phyloP scores from a whole-genome alignment of 2,888 invertebrate genomes.

The Thymelicus lineola region DNA sequence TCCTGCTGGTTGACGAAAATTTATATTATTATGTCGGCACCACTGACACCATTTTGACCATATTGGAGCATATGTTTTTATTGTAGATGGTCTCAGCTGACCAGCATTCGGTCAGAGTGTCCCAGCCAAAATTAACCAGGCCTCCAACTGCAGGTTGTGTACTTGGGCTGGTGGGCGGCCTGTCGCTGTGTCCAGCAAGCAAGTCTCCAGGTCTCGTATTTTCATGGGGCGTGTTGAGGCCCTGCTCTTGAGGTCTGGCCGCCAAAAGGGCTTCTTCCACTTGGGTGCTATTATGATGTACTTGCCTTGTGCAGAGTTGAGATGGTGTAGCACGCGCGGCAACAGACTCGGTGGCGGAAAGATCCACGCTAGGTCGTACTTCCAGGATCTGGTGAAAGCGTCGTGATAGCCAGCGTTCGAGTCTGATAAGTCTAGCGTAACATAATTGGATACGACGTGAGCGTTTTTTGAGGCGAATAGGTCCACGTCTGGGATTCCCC shows the following conservation, averaged over 20 bases:
- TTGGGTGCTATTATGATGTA: constrained; percentile 39
- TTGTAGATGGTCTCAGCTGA: constrained; percentile 35
- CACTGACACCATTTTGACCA: constrained; percentile 38
- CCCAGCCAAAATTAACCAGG: constrained; percentile 42
- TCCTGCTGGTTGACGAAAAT: constrained; percentile 22
- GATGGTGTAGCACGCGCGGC: constrained; percentile 38
- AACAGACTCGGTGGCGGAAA: constrained; percentile 40
- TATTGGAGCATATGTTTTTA: constrained; percentile 38
- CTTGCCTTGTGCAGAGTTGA: constrained; percentile 28
- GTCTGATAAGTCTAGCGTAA: constrained; percentile 42
- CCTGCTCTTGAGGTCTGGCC: constrained; percentile 32
- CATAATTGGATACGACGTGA: constrained; percentile 43
- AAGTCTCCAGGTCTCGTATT: constrained; percentile 12
- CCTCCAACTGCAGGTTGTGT: constrained; percentile 38
- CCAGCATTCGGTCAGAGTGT: constrained; percentile 34
- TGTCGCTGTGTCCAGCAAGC: constrained; percentile 28
- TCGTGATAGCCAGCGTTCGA: constrained; percentile 42
- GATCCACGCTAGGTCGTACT: constrained; percentile 39
- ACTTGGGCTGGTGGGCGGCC: constrained; percentile 34
- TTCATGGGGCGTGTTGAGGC: constrained; percentile 22
- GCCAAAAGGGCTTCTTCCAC: constrained; percentile 39
- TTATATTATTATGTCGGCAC: constrained; percentile 29
- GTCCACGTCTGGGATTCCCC: constrained; percentile 45
- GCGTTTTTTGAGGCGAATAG: constrained; percentile 43
- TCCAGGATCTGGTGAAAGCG: constrained; percentile 42